phyloP scores from a whole-genome alignment of 1,140 invertebrate species.

The Lamellibrachia luymesi region DNA sequence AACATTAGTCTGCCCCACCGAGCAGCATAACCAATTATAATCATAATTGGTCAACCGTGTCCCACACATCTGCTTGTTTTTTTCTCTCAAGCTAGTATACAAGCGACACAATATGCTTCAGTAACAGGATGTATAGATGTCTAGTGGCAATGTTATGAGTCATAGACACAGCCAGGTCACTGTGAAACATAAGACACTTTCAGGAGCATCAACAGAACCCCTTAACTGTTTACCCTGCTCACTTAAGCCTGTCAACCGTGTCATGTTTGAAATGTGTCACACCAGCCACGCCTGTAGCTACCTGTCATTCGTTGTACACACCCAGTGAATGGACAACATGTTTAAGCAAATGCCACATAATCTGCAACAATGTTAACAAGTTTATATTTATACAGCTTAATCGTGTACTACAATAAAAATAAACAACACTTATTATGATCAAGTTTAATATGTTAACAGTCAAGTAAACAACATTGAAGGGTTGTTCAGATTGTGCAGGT shows the following conservation, averaged over 20 bases:
- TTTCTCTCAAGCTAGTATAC: background rate
- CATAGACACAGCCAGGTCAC: background rate
- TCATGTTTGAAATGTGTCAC: background rate
- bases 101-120: background rate
- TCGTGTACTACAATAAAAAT: background rate
- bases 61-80: background rate
- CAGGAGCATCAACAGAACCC: background rate
- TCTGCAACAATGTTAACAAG: background rate
- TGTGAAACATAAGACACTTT: background rate
- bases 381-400: background rate
- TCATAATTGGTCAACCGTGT: background rate
- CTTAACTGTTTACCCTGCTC: background rate
- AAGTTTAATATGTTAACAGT: background rate
- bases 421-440: background rate
- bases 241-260: background rate
- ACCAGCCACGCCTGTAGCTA: background rate
- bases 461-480: background rate
- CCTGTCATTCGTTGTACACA: background rate
- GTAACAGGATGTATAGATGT: background rate
- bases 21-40: background rate
- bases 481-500: background rate
- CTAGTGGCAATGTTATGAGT: background rate
- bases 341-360: background rate
- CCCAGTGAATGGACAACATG: background rate
- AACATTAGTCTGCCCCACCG: background rate